Evolutionary conservation across 1,140 invertebrate species (phyloP), one percentile per base, ranked within the genome.

Genomic region (Helicorthomorpha holstii): DNA sequence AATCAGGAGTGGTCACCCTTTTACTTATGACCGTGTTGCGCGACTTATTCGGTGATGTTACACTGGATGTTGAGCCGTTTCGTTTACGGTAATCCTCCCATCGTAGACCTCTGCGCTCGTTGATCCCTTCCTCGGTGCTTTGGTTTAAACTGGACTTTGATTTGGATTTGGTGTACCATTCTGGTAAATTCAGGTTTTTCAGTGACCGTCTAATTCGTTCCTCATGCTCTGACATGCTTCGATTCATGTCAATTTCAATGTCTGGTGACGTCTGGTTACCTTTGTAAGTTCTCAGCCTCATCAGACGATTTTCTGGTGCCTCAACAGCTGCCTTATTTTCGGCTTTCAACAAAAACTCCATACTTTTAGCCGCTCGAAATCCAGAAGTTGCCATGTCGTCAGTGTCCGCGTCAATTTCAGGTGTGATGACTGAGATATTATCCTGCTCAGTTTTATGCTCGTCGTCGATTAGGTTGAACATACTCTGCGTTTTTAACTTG

Each of bases 321-420:
- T 82, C 75, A 54, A 79, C 75, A 57, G 79, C 76, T 59, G 76
- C 79, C 62, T 83, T 75, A 69, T 87, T 89, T 61, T 87, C 83
- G 69, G 86, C 88, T 69, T 89, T 85, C 62, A 91, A 76, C 60
- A 91, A 77, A 72, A 88, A 90, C 75, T 91, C 86, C 85, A 91
- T 89, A 69, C 83, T 86, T 71, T 87, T 87, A 73, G 53, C 85
- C 19, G 4, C 7, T 10, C 44, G 19, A 25, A 7, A 7, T 49
- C 12, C 27, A 16, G 4, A 7, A 7, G 4, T 23, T 4, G 21
- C 25, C 19, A 4, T 19, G 43, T 19, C 43, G 21, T 4, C 19
- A 4, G 43, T 45, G 10, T 7, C 43, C 4, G 43, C 7, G 21
- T 21, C 43, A 45, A 7, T 19, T 7, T 10, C 16, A n/a, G 4